These are phyloP conservation scores for Cervus canadensis DNA, from an alignment of 2,113 vertebrate genomes.

Conservation along the genomic window DNA sequence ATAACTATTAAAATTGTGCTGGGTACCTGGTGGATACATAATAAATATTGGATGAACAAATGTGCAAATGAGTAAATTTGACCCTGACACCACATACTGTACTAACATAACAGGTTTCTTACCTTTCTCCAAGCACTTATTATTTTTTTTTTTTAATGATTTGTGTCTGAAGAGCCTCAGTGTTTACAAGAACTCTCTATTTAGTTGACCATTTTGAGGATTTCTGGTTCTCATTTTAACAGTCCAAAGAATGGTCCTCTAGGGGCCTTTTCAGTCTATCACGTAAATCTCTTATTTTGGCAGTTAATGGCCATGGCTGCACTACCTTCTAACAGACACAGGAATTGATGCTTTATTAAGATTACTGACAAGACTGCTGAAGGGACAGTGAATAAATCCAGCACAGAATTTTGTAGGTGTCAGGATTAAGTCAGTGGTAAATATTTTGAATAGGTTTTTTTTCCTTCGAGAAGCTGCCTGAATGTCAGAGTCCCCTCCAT, in stretches of 20 bases:
- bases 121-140: background rate
- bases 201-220: background rate
- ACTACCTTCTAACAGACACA: background rate
- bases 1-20: background rate
- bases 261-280: background rate
- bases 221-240: background rate
- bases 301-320: background rate
- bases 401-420: background rate
- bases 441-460: slow-evolving; percentile 19
- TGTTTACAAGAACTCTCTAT: background rate
- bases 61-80: background rate
- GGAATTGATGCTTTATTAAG: background rate
- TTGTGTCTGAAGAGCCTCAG: background rate
- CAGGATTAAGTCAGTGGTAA: background rate
- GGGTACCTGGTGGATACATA: background rate
- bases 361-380: background rate
- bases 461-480: background rate
- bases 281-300: background rate
- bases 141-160: background rate
- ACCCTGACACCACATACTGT: background rate
- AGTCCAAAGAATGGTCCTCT: background rate
- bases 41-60: background rate
- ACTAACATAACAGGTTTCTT: background rate
- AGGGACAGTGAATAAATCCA: background rate
- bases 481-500: background rate